Base-by-base conservation (phyloP, 1,140 invertebrate genomes). In the Sinella curviseta region DNA sequence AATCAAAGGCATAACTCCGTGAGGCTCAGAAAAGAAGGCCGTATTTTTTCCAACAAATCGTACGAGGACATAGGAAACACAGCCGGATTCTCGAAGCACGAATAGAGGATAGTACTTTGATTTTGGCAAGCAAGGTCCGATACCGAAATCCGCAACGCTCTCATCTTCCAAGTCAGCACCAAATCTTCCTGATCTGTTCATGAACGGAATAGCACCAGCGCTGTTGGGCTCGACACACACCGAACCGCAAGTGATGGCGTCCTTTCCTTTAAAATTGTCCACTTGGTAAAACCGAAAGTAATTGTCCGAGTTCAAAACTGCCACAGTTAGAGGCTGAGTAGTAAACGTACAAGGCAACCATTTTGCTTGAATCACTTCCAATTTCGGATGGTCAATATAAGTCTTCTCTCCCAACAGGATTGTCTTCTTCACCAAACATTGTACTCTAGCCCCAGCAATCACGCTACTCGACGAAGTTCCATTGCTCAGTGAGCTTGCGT, bases 231-330 rank as follows among this genome's bases (percentile, higher is more conserved):
- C 65, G 8, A 70, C 65, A 33, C 65, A 17, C 30, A 70, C 65
- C 4, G 65, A 30, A 31, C 65, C 65, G 24, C 65, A 70, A n/a
- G 26, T 70, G 12, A 31, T 70, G 1, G 65, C 65, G 1, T 70
- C 30, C 8, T 33, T 70, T 3, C 12, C 28, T 70, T 33, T 30
- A 4, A 14, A 4, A 33, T 70, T 70, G n/a, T 70, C 65, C 26
- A 70, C 31, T 70, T 70, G 65, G 30, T 70, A 70, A 33, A 70
- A 70, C 14, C 65, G 8, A n/a, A 70, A 70, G 65, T 31, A 70
- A 33, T 70, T 70, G 24, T 70, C 65, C 8, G 65, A 70, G 31
- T 70, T 70, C 12, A 70, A 33, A 70, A 70, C 65, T 17, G 31
- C 65, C 8, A 70, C 65, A 1, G 65, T 70, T 70, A 31, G 8